A percentile compares a stretch with the other conserved stretches of the same genome.
phyloP scores from a whole-genome alignment of 1,140 invertebrate genomes.

The Listronotus oregonensis region DNA sequence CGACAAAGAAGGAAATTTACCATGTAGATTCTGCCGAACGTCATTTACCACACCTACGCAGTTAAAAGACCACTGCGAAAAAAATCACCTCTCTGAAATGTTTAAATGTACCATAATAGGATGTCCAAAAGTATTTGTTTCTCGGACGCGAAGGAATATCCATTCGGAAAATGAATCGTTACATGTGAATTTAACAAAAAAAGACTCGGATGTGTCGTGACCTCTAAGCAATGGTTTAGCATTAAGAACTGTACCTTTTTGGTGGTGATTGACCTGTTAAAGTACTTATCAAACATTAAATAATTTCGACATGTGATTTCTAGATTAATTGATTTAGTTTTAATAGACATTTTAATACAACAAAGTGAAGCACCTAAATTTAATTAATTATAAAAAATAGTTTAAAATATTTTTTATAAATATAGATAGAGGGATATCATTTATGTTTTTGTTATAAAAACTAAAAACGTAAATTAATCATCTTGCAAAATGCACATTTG shows the following conservation, averaged over 20 bases:
- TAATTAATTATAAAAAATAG: too few species aligned
- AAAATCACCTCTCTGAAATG: conserved; percentile 72
- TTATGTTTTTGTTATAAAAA: too few species aligned
- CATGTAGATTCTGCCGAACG: conserved; percentile 69
- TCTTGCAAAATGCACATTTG: too few species aligned
- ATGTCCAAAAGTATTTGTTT: conserved; percentile 82
- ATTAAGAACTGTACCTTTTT: conserved; percentile 50
- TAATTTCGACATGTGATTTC: conserved; percentile 48
- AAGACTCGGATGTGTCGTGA: conserved; percentile 52
- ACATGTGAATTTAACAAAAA: conserved; percentile 51
- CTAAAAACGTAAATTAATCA: too few species aligned
- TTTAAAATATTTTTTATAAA: too few species aligned
- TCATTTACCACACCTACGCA: conserved; percentile 63
- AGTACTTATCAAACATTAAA: conserved; percentile 42
- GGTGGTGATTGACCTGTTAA: conserved; percentile 51
- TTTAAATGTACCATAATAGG: conserved; percentile 78
- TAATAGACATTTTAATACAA: conserved; percentile 13
- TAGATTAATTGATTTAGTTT: conserved; percentile 42
- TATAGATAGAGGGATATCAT: too few species aligned
- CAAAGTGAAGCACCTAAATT: neutral
- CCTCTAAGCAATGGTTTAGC: conserved; percentile 46
- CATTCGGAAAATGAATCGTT: conserved; percentile 66
- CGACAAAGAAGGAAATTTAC: conserved; percentile 66
- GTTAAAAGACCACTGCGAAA: conserved; percentile 71
- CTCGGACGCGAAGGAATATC: conserved; percentile 72